Percentiles rank a stretch among this genome's conserved stretches.
Evolutionary conservation across 2,797 vertebrate genomes (phyloP).

Genomic region (Oceanodroma leucorhoa): DNA sequence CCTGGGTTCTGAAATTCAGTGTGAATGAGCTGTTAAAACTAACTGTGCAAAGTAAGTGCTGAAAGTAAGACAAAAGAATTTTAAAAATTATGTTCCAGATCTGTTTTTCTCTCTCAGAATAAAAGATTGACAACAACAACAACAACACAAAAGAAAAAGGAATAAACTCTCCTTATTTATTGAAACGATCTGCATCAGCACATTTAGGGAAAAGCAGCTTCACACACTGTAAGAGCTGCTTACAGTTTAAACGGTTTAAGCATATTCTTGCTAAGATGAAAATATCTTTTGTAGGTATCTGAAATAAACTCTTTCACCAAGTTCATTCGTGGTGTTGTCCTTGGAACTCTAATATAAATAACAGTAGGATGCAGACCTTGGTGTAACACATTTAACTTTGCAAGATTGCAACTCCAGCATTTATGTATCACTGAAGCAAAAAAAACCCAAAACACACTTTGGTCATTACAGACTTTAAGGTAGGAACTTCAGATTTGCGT

Average conservation of each 20-base stretch:
- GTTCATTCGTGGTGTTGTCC: neutral
- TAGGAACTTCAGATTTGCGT: neutral
- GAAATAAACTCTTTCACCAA: neutral
- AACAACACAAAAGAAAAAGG: neutral
- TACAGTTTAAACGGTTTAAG: neutral
- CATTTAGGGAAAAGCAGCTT: neutral
- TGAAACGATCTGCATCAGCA: neutral
- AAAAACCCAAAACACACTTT: neutral
- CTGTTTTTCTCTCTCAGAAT: neutral
- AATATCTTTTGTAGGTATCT: neutral
- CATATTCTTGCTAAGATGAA: neutral
- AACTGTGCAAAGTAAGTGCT: neutral
- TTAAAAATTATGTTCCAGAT: neutral
- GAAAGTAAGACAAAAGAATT: constrained; percentile 8
- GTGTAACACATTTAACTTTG: neutral
- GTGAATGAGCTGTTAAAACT: constrained; percentile 34
- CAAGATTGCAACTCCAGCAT: neutral
- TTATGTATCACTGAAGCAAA: neutral
- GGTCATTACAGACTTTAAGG: neutral
- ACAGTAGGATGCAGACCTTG: neutral
- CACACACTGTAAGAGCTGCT: neutral
- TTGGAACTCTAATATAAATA: neutral
- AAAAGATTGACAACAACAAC: neutral
- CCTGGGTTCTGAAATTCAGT: neutral
- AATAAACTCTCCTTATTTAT: neutral